A percentile compares a stretch with the other conserved stretches of the same genome.
Evolutionary conservation across 2,797 vertebrate genomes (phyloP).

Genomic region (Falco novaeseelandiae): DNA sequence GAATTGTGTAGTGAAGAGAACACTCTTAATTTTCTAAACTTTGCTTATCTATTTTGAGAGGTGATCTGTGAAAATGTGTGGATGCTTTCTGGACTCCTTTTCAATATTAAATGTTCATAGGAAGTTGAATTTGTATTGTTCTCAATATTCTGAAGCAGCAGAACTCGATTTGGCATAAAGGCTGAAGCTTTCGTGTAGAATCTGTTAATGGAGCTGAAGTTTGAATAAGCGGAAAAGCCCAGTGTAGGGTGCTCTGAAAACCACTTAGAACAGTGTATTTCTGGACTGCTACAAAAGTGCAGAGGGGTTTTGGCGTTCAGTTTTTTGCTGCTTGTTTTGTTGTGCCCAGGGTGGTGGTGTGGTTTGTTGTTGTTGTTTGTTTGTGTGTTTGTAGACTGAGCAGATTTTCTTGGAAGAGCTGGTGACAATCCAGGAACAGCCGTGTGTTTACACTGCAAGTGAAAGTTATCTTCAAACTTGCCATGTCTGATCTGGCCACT

Average conservation of each 20-base stretch:
- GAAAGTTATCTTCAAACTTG: not conserved
- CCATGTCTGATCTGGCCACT: not conserved
- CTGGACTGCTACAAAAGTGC: not conserved
- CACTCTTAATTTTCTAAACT: not conserved
- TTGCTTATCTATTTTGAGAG: not conserved
- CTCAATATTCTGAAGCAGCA: not conserved
- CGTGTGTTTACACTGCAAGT: not conserved
- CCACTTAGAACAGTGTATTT: not conserved
- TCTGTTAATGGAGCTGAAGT: not conserved
- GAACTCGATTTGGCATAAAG: not conserved
- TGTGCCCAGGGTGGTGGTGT: not conserved
- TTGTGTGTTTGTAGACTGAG: not conserved
- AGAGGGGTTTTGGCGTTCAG: not conserved
- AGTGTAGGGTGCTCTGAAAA: not conserved
- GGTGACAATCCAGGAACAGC: not conserved
- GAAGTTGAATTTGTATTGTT: not conserved
- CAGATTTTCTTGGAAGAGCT: slow-evolving; percentile 31
- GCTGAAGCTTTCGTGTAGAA: not conserved
- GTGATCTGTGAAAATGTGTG: not conserved
- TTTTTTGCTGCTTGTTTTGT: not conserved
- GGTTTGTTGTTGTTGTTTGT: no score
- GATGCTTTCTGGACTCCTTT: not conserved
- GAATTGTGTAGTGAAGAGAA: not conserved
- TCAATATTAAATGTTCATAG: not conserved
- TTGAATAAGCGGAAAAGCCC: not conserved